phyloP scores from a whole-genome alignment of 2,888 invertebrate species.

The Oscheius sp. region DNA sequence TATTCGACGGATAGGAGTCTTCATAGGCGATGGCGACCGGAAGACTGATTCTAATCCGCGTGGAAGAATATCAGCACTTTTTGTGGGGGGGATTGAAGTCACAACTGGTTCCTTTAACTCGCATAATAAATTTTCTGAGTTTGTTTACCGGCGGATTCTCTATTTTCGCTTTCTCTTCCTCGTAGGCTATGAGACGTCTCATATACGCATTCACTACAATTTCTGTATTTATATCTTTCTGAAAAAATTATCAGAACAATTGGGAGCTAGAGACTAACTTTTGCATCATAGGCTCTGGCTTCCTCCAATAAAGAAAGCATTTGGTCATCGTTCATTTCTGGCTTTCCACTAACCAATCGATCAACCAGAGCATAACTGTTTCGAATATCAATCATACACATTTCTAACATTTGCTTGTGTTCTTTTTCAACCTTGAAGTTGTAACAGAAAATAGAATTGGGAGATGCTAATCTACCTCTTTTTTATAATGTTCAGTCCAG shows the following conservation, averaged over 20 bases:
- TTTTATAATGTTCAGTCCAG: constrained; percentile 36
- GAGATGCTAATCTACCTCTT: constrained; percentile 17
- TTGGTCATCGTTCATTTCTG: constrained; percentile 26
- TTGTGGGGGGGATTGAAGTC: constrained; percentile 1
- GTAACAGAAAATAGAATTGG: background rate
- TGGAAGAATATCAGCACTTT: constrained; percentile 1
- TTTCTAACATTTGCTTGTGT: constrained; percentile 12
- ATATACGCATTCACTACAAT: constrained; percentile 6
- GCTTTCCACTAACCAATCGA: constrained; percentile 3
- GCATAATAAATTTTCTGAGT: background rate
- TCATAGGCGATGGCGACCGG: constrained; percentile 28
- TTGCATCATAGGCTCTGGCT: constrained; percentile 20
- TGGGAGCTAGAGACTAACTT: constrained; percentile 5
- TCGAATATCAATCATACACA: constrained; percentile 22
- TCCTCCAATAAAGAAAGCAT: constrained; percentile 26
- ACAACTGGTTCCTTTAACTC: background rate
- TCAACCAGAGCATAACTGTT: constrained; percentile 23
- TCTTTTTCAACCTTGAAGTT: constrained; percentile 26
- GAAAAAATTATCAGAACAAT: background rate
- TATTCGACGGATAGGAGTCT: constrained; percentile 37
- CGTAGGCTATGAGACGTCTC: background rate
- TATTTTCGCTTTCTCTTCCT: background rate
- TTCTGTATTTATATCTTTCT: background rate
- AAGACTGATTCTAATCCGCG: constrained; percentile 19
- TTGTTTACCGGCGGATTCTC: background rate